Evolutionary conservation across 2,797 vertebrate genomes (phyloP).

Genomic region (Lagorchestes hirsutus): DNA sequence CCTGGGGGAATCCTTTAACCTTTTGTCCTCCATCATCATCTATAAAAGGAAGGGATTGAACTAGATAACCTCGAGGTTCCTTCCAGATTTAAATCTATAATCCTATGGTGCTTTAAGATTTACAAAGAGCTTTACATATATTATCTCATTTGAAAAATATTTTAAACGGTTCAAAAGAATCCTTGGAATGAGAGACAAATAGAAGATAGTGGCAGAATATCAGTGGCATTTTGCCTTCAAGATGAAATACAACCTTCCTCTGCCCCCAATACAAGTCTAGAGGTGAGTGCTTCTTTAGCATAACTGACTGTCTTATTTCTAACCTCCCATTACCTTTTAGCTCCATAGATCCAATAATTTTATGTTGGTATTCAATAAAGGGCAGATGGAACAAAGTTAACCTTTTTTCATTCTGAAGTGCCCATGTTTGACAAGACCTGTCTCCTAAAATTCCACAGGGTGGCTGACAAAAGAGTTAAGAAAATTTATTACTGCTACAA

Average conservation of each 20-base stretch:
- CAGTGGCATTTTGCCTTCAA: slow-evolving; percentile 38
- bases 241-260: slow-evolving; percentile 27
- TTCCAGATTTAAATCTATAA: not conserved
- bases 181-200: slow-evolving; percentile 17
- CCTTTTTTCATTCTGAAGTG: slow-evolving; percentile 37
- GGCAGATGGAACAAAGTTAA: slow-evolving; percentile 34
- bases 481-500: slow-evolving; percentile 68
- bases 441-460: slow-evolving; percentile 2
- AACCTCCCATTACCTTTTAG: not conserved
- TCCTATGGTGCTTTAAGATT: not conserved
- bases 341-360: slow-evolving; percentile 50
- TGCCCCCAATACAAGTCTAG: not conserved
- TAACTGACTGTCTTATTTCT: slow-evolving; percentile 20
- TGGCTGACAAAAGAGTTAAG: slow-evolving; percentile 47
- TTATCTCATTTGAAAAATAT: not conserved
- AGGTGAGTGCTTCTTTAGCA: slow-evolving; percentile 27
- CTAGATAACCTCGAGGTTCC: not conserved
- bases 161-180: slow-evolving; percentile 41
- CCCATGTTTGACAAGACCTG: slow-evolving; percentile 16
- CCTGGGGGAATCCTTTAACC: not conserved
- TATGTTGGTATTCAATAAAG: not conserved
- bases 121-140: not conserved
- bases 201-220: slow-evolving; percentile 32
- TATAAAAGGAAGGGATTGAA: not conserved
- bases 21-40: not conserved